Percentiles rank a stretch among this genome's conserved stretches.
Evolutionary conservation across 2,888 invertebrate species (phyloP).

Genomic region (Reticulitermes lucifugus): DNA sequence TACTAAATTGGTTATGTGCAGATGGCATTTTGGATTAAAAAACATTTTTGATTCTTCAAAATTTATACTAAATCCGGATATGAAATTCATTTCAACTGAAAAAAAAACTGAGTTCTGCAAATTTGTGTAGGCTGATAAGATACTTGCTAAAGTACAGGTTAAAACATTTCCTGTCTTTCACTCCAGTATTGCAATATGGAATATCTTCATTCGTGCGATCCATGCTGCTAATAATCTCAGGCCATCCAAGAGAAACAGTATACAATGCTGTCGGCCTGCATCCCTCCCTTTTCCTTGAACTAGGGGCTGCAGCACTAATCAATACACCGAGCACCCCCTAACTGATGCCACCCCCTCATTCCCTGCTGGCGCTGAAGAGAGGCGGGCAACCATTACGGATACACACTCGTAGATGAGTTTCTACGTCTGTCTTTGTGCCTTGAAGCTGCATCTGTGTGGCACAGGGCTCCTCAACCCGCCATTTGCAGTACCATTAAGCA

Average conservation of each 20-base stretch:
- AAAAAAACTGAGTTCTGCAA: too few species aligned
- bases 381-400: slow-evolving; percentile 40
- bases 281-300: slow-evolving; percentile 16
- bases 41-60: too few species aligned
- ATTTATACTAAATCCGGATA: too few species aligned
- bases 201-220: background rate
- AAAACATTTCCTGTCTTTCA: background rate
- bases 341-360: slow-evolving; percentile 47
- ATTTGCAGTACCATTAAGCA: background rate
- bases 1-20: too few species aligned
- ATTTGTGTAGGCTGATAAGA: too few species aligned
- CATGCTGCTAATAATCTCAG: slow-evolving; percentile 26
- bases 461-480: slow-evolving; percentile 1
- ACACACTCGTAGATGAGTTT: slow-evolving; percentile 43
- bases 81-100: too few species aligned
- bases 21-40: too few species aligned
- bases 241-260: slow-evolving; percentile 33
- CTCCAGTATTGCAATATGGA: background rate
- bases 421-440: slow-evolving; percentile 40
- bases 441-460: background rate
- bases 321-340: slow-evolving; percentile 46
- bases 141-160: too few species aligned
- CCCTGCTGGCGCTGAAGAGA: slow-evolving; percentile 30
- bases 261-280: background rate
- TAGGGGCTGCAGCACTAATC: slow-evolving; percentile 47